phyloP scores from a whole-genome alignment of 2,113 vertebrate species.

The Xenopus laevis region DNA sequence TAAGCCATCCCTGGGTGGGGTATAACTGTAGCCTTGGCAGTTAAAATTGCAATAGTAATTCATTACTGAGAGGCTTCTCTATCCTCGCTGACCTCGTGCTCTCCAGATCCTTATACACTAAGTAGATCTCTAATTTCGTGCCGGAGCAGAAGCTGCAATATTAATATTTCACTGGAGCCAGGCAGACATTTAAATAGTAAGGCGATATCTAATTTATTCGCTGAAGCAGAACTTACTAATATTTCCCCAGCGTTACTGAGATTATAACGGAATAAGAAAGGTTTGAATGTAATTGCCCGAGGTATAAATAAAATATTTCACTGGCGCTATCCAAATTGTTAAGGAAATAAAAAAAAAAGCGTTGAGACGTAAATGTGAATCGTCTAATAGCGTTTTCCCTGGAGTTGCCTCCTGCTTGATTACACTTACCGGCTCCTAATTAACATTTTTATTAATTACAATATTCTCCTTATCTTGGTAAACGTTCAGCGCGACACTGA shows the following conservation, averaged over 20 bases:
- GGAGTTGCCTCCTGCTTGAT: conserved; percentile 26
- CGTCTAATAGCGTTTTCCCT: conserved; percentile 31
- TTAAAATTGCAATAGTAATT: too few relatives aligned
- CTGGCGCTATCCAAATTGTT: conserved; percentile 30
- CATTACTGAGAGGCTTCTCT: background rate
- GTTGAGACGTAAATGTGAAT: conserved; percentile 25
- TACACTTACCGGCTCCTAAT: conserved; percentile 19
- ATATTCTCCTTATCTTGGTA: background rate
- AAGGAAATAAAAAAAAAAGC: background rate
- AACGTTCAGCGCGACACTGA: background rate
- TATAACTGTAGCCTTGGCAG: too few relatives aligned
- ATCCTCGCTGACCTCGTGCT: background rate
- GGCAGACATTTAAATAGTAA: conserved; percentile 33
- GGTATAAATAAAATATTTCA: conserved; percentile 37
- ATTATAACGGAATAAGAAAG: conserved; percentile 28
- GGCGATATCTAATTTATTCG: conserved; percentile 36
- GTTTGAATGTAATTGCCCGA: conserved; percentile 20
- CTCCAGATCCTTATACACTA: background rate
- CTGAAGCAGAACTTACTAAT: conserved; percentile 41
- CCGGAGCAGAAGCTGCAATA: conserved; percentile 16
- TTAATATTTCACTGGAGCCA: conserved; percentile 22
- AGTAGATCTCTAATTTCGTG: conserved; percentile 10
- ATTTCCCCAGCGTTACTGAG: conserved; percentile 28
- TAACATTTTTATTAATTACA: conserved; percentile 37
- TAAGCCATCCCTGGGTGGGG: too few relatives aligned